Evolutionary conservation across 1,140 invertebrate species (phyloP), one percentile per base, ranked within the genome.

Genomic region (Leptinotarsa defecta): DNA sequence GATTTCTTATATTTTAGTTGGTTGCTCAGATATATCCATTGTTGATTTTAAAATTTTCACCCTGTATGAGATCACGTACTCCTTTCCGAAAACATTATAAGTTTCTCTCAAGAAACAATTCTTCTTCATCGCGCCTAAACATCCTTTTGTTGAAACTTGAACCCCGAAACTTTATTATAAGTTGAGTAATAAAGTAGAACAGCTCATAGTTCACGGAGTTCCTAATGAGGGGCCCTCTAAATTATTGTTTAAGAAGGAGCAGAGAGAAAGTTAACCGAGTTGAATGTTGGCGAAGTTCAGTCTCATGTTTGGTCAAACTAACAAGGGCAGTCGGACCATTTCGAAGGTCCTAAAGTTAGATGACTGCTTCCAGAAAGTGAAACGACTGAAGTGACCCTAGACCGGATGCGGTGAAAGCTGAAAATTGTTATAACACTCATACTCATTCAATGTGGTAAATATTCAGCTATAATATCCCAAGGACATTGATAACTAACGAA

Each of bases 191-290:
- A 57, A 13, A 57, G 52, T 57, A 57, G 52, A 57, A 19, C 15
- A 57, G 52, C 52, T 15, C 52, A 15, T 0, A 57, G 52, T 57
- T 57, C 52, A 43, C 19, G 57, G n/a, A 34, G 52, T 43, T 68
- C 49, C 68, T 65, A 75, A 75, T 75, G 68, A 75, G 61, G 65
- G 43, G 68, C 68, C 49, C 65, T 71, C 57, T 69, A 71, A 75
- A 75, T 74, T 75, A 75, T 75, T 75, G 74, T 68, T 48, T 49
- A 68, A 62, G 48, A 68, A 75, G 52, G 34, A 75, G 68, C 17
- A 43, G 19, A 71, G 74, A 75, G 74, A 75, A 75, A 75, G 74
- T 75, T 71, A 75, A 75, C 74, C 24, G 68, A 71, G 74, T 71
- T 71, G 62, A 71, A 52, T 71, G 63, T 71, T 62, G 57, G 48